These are phyloP conservation scores for Ormyrus thymus DNA, from an alignment of 2,888 invertebrate species.

Conservation along the genomic window DNA sequence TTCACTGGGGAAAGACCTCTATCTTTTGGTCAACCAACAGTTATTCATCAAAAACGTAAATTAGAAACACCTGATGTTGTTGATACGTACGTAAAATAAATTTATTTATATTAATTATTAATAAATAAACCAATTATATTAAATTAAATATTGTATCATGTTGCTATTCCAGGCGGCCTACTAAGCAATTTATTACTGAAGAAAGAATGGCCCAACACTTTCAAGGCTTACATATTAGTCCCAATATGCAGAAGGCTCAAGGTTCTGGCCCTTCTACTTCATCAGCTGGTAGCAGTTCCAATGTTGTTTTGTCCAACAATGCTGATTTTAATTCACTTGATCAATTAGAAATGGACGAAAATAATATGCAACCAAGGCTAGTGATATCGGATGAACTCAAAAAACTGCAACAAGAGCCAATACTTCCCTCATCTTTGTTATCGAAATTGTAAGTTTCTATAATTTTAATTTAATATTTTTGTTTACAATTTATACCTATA, in stretches of 20 bases:
- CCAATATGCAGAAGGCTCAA: slow-evolving; percentile 60
- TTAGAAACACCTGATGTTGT: slow-evolving; percentile 59
- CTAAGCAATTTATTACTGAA: slow-evolving; percentile 87
- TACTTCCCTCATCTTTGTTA: slow-evolving; percentile 82
- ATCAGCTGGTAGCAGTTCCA: slow-evolving; percentile 47
- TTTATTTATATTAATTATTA: slow-evolving; percentile 2
- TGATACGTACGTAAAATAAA: slow-evolving; percentile 38
- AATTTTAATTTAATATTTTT: slow-evolving; percentile 6
- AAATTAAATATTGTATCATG: slow-evolving; percentile 14
- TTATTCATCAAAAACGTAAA: slow-evolving; percentile 69
- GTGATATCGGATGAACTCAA: slow-evolving; percentile 84
- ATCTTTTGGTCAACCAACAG: slow-evolving; percentile 41
- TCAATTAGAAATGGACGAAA: slow-evolving; percentile 58
- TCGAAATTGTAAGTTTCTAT: slow-evolving; percentile 70
- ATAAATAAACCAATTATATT: slow-evolving; percentile 20
- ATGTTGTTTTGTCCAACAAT: slow-evolving; percentile 45
- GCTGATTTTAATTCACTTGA: slow-evolving; percentile 60
- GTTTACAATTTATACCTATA: slow-evolving; percentile 2
- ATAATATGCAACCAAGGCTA: slow-evolving; percentile 69
- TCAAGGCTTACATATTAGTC: slow-evolving; percentile 83
- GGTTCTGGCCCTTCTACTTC: slow-evolving; percentile 62
- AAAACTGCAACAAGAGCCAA: slow-evolving; percentile 80
- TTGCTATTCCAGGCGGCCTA: slow-evolving; percentile 62
- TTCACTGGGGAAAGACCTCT: slow-evolving; percentile 66
- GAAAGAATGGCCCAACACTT: slow-evolving; percentile 90